Base-by-base conservation (phyloP, 1,140 invertebrate species). In the Trachymyrmex cornetzi region DNA sequence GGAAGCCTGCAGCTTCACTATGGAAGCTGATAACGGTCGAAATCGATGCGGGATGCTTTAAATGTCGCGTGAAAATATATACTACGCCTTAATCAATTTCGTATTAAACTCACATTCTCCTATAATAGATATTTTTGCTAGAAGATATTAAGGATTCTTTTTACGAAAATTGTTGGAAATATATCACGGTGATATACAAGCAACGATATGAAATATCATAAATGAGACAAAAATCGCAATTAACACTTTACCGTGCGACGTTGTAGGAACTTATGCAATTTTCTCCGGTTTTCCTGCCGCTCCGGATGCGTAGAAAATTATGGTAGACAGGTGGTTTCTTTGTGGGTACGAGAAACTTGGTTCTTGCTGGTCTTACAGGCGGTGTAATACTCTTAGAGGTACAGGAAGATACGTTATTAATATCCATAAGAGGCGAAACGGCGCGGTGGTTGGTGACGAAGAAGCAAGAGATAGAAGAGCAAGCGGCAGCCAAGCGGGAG, bases 401-500 rank as follows among this genome's bases (percentile, higher is more conserved):
- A 61, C 86, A 57, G 64, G 71, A 55, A 77, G 88, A 81, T 75
- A 53, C 63, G 87, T 91, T 90, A 92, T 92, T 90, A 90, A 92
- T 92, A 92, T 87, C 86, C 80, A 55, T 61, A 80, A 85, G 61
- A 87, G 86, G 84, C 87, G 84, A 88, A 66, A 72, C 59, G n/a
- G 48, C 79, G 57, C 75, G 75, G 57, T 11, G 50, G 86, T 38
- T 79, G 48, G 44, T 69, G 61, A 84, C 48, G 44, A 71, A 81
- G 85, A 71, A 80, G 80, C 71, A 75, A 87, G 87, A 72, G 88
- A 88, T 87, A 87, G 90, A 86, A 79, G 89, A 82, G 89, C 81
- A 85, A 85, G 80, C 88, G 67, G 87, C 89, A 88, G 80, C 85
- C 84, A 90, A 77, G 85, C 90, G 87, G 87, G 89, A 94, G 91